Base-by-base conservation (phyloP, 2,113 vertebrate species). In the Terrapene triunguis region DNA sequence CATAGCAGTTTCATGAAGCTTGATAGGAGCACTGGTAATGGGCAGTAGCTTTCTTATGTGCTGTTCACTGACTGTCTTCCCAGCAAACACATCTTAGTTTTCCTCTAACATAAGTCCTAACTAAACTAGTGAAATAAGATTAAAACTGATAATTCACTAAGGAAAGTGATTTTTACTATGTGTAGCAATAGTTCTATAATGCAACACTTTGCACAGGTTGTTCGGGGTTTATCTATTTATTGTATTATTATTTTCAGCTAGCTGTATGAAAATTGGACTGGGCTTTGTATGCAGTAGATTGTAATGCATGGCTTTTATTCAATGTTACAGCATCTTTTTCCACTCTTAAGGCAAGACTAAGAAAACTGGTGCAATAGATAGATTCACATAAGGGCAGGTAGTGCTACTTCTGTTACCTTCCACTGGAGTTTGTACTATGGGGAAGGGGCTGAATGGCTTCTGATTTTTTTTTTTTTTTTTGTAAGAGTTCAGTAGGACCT, bases 41-140 rank as follows among this genome's bases (percentile, higher is more conserved):
- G 87, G 84, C 80, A 50, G 47, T 21, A 54, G 11, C 8, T 32
- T 90, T 79, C 62, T 3, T 94, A 4, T 90, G 10, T 10, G 1
- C 89, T 59, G n/a, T 3, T 2, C 55, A 78, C 50, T 48, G 51
- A 89, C 72, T 87, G 57, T 22, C 89, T 72, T 79, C 72, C 82
- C n/a, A 84, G 76, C 82, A 84, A 95, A 93, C 90, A 57, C 80
- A 47, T 54, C n/a, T 82, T 84, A 87, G 80, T 69, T 16, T 69
- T 69, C 65, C 21, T n/a, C 29, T 85, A 85, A 62, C 5, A 51
- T 6, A 85, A 62, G 72, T n/a, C 14, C 50, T 81, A 57, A 72
- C 65, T 81, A 35, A 81, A 95, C 59, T 9, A 25, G 22, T 80
- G 27, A 62, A 35, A 3, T 59, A 51, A 59, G 22, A 72, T 44